Percentiles rank a stretch among this genome's conserved stretches.
Evolutionary conservation across 2,888 invertebrate genomes (phyloP).

Genomic region (Halictus quadricinctus): DNA sequence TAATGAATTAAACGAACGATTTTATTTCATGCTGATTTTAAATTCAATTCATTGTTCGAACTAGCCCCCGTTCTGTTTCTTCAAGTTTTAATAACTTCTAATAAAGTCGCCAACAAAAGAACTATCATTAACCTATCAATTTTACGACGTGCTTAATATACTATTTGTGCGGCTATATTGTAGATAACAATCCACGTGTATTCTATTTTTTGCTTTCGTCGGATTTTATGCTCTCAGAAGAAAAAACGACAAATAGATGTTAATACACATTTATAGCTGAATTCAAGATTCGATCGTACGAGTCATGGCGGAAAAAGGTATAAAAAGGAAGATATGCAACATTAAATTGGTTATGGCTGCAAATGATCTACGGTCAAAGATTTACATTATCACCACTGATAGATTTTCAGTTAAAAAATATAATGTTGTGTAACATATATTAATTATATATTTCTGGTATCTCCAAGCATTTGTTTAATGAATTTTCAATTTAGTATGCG

Average conservation of each 20-base stretch:
- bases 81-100: not conserved
- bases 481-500: not conserved
- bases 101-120: not conserved
- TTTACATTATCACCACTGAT: too few relatives aligned
- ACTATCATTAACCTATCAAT: not conserved
- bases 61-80: not conserved
- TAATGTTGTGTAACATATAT: not conserved
- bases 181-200: not conserved
- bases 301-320: too few relatives aligned
- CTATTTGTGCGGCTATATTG: not conserved
- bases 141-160: not conserved
- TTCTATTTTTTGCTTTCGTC: not conserved
- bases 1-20: not conserved
- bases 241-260: not conserved
- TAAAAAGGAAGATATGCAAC: not conserved
- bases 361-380: too few relatives aligned
- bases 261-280: not conserved
- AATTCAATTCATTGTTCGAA: not conserved
- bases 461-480: not conserved
- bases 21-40: not conserved
- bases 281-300: not conserved
- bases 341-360: too few relatives aligned
- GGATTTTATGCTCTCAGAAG: not conserved
- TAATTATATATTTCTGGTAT: not conserved
- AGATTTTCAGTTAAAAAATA: not conserved